Evolutionary conservation across 2,888 invertebrate genomes (phyloP).

Genomic region (Parnassius apollo): DNA sequence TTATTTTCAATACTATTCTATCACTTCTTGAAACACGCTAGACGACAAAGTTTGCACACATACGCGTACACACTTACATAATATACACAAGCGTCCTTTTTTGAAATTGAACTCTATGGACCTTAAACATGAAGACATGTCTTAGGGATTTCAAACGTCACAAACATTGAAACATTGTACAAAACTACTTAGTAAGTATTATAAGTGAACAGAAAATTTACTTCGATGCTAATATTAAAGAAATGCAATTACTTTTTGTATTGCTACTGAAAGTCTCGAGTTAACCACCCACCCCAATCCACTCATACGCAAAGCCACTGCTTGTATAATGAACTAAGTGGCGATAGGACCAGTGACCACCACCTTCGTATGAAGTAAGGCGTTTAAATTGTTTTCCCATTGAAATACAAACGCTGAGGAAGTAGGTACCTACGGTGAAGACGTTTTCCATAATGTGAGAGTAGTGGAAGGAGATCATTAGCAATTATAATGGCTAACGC

Average conservation of each 20-base stretch:
- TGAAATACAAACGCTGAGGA: slow-evolving; percentile 22
- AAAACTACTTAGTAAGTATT: too few relatives aligned
- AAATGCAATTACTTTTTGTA: slow-evolving; percentile 2
- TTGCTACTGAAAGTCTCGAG: slow-evolving; percentile 3
- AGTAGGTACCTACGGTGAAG: slow-evolving; percentile 18
- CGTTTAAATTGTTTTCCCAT: slow-evolving; percentile 29
- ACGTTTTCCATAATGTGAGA: slow-evolving; percentile 46
- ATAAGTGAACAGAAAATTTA: too few relatives aligned
- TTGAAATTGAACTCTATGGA: too few relatives aligned
- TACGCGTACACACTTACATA: too few relatives aligned
- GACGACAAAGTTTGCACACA: too few relatives aligned
- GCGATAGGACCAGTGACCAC: slow-evolving; percentile 40
- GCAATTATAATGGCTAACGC: slow-evolving; percentile 70
- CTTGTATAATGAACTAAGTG: slow-evolving; percentile 48
- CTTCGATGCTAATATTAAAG: neutral
- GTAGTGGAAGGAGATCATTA: slow-evolving; percentile 52
- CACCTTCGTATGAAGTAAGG: slow-evolving; percentile 7
- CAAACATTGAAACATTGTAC: too few relatives aligned
- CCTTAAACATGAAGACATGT: too few relatives aligned
- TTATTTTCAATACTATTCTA: too few relatives aligned
- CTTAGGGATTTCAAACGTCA: too few relatives aligned
- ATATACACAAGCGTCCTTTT: too few relatives aligned
- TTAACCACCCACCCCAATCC: slow-evolving; percentile 33
- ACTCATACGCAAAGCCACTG: slow-evolving; percentile 37
- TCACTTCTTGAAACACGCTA: too few relatives aligned